phyloP scores from a whole-genome alignment of 2,888 invertebrate species.

The Drosophila borealis region DNA sequence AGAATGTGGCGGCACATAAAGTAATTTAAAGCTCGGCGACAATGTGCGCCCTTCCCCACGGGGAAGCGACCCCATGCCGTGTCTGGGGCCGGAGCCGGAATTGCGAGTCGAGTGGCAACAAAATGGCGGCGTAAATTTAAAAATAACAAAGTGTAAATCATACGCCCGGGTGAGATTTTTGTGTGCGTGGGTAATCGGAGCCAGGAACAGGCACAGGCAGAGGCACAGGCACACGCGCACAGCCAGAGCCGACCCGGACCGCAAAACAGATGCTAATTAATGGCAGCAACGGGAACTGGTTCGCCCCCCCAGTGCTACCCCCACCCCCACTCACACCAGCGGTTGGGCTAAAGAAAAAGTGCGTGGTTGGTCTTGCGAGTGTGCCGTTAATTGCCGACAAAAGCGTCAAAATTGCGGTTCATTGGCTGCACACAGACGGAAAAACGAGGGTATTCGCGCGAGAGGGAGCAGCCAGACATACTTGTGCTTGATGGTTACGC shows the following conservation, averaged over 20 bases:
- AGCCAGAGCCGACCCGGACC: constrained; percentile 39
- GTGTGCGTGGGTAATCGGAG: constrained; percentile 27
- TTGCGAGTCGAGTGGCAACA: constrained; percentile 47
- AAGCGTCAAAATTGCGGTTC: constrained; percentile 75
- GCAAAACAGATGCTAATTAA: constrained; percentile 76
- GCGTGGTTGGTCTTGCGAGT: constrained; percentile 48
- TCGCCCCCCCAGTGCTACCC: constrained; percentile 6
- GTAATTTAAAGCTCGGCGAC: constrained; percentile 39
- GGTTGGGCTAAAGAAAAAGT: constrained; percentile 26
- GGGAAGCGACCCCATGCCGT: neutral
- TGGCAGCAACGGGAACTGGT: constrained; percentile 43
- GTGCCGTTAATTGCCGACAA: constrained; percentile 78
- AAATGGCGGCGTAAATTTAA: constrained; percentile 73
- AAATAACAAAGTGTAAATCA: constrained; percentile 80
- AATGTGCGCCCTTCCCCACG: constrained; percentile 2
- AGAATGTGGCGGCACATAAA: constrained; percentile 51
- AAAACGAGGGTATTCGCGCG: neutral
- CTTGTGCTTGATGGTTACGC: constrained; percentile 25
- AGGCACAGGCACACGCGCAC: constrained; percentile 54
- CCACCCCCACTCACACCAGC: constrained; percentile 2
- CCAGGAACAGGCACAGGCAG: constrained; percentile 40
- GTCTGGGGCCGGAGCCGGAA: constrained; percentile 19
- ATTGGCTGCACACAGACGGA: constrained; percentile 57
- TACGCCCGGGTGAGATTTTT: constrained; percentile 66
- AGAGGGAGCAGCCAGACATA: neutral